These are phyloP conservation scores for Otocyon megalotis DNA, from an alignment of 2,113 vertebrate species.

Conservation along the genomic window DNA sequence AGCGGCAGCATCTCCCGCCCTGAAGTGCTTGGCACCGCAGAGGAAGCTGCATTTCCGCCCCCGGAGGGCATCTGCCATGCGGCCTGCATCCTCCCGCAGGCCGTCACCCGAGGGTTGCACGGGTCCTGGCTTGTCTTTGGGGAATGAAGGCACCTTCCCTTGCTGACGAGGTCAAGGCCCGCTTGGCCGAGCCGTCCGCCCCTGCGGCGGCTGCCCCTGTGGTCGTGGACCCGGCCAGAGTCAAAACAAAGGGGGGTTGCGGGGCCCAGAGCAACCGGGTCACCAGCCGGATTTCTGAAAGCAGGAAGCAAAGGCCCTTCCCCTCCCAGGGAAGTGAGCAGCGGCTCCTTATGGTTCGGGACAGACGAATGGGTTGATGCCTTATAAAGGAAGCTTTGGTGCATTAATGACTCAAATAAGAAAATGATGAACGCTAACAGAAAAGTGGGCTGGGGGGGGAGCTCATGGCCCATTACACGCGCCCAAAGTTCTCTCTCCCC, in stretches of 20 bases:
- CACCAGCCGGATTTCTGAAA: no score
- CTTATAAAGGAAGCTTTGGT: neutral
- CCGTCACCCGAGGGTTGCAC: neutral
- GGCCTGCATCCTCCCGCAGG: neutral
- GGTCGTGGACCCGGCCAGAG: neutral
- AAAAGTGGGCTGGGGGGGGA: neutral
- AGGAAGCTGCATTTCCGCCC: neutral
- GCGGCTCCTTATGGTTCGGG: neutral
- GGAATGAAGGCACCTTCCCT: neutral
- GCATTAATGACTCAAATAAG: neutral
- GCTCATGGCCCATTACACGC: neutral
- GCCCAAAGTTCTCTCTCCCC: neutral
- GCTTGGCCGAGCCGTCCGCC: neutral
- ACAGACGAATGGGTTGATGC: neutral
- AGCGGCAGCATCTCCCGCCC: neutral
- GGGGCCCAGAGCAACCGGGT: no score
- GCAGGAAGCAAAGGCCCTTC: no score
- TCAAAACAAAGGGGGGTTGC: neutral
- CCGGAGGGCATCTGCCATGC: neutral
- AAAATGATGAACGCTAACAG: neutral
- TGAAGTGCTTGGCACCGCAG: neutral
- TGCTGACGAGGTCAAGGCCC: neutral
- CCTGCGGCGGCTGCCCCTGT: neutral
- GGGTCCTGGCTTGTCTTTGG: neutral
- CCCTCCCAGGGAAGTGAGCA: no score